phyloP scores from a whole-genome alignment of 2,888 invertebrate species.

The Pedicia rivosa region DNA sequence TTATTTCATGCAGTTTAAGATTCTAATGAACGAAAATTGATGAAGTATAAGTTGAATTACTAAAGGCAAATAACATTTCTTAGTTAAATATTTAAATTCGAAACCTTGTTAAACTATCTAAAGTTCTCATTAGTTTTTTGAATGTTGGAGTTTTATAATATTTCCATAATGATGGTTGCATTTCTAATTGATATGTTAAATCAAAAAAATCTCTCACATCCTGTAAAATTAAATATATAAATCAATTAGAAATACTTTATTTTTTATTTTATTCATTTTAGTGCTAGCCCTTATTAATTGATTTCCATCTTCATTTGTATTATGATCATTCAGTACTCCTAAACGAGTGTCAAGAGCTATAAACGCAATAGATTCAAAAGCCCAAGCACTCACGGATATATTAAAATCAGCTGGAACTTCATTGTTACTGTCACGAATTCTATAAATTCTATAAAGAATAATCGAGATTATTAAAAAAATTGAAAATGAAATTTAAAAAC shows the following conservation, averaged over 20 bases:
- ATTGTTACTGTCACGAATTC: conserved; percentile 16
- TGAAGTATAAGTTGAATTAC: too few species aligned
- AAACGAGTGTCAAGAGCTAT: conserved; percentile 28
- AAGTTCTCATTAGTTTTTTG: conserved; percentile 8
- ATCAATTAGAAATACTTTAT: too few species aligned
- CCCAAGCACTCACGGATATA: conserved; percentile 36
- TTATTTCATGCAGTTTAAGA: too few species aligned
- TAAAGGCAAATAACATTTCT: too few species aligned
- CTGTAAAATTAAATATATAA: neutral
- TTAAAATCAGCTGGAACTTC: conserved; percentile 32
- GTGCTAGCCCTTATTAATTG: conserved; percentile 2
- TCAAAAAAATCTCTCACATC: conserved; percentile 8
- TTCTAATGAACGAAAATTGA: too few species aligned
- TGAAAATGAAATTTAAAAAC: neutral
- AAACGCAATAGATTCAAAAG: conserved; percentile 35
- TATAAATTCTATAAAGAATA: conserved; percentile 22
- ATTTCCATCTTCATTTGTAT: conserved; percentile 5
- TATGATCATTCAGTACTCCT: conserved; percentile 16
- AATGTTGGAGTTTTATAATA: conserved; percentile 20
- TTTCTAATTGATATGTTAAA: conserved; percentile 16
- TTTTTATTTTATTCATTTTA: too few species aligned
- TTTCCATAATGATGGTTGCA: conserved; percentile 24
- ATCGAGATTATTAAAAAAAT: neutral
- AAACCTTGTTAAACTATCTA: conserved; percentile 10
- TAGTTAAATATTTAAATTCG: too few species aligned